Evolutionary conservation across 1,140 invertebrate genomes (phyloP).

Genomic region (Micrasema longulum): DNA sequence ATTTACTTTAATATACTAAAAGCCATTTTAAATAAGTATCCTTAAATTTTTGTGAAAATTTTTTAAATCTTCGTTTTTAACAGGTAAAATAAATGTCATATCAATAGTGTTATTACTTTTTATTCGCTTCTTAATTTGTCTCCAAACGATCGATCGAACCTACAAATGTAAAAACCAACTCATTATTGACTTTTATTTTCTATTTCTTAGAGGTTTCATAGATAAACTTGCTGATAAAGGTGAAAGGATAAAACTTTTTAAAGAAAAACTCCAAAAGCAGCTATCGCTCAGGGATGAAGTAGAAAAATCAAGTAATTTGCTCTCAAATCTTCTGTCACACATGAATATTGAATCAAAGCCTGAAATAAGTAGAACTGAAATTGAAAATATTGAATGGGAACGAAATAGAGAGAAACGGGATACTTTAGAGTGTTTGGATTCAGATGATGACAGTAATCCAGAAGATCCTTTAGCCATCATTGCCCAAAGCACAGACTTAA

Average conservation of each 20-base stretch:
- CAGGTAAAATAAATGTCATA: too few species aligned
- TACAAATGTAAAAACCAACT: too few species aligned
- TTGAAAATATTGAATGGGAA: constrained; percentile 77
- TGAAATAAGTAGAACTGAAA: constrained; percentile 54
- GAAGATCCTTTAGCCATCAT: constrained; percentile 75
- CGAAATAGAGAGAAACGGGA: constrained; percentile 63
- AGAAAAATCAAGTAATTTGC: constrained; percentile 69
- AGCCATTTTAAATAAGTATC: too few species aligned
- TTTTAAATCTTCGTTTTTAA: too few species aligned
- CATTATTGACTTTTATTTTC: too few species aligned
- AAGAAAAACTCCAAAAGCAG: constrained; percentile 69
- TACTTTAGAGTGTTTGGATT: constrained; percentile 69
- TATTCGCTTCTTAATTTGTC: not conserved
- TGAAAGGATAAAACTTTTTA: constrained; percentile 71
- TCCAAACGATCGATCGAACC: not conserved
- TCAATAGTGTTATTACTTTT: constrained; percentile 20
- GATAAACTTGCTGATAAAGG: constrained; percentile 77
- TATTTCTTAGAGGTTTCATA: constrained; percentile 59
- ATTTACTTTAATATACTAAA: too few species aligned
- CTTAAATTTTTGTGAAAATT: too few species aligned
- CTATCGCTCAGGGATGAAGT: constrained; percentile 70
- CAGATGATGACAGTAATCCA: constrained; percentile 74
- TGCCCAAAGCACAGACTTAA: constrained; percentile 71
- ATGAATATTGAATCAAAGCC: constrained; percentile 68
- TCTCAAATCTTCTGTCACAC: constrained; percentile 69